Evolutionary conservation across 35 echinoderm and acorn worm genomes (phyloP).

Genomic region (Acanthaster planci): DNA sequence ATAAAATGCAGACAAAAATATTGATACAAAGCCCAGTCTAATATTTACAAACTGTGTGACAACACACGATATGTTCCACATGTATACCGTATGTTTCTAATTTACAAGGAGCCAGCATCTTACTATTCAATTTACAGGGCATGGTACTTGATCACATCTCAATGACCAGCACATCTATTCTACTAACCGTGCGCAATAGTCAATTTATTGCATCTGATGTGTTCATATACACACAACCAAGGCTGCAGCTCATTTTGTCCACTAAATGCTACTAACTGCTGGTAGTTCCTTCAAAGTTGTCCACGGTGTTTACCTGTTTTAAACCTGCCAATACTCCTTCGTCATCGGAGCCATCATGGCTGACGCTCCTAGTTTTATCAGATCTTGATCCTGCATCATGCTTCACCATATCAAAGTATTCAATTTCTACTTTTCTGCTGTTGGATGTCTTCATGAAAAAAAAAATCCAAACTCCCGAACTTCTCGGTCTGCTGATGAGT

Average conservation of each 20-base stretch:
- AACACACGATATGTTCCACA: too few species aligned
- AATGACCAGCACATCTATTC: not conserved
- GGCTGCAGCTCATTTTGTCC: not conserved
- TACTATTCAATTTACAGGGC: too few species aligned
- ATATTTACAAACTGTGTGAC: too few species aligned
- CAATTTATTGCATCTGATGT: not conserved
- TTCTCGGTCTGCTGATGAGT: too few species aligned
- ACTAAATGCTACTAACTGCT: not conserved
- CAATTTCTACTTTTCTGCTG: not conserved
- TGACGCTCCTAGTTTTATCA: not conserved
- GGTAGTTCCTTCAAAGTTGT: not conserved
- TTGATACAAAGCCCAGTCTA: too few species aligned
- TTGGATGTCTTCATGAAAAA: not conserved
- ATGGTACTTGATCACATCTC: not conserved
- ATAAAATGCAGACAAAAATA: too few species aligned
- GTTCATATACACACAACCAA: too few species aligned
- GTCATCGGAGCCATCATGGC: not conserved
- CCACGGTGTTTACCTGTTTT: not conserved
- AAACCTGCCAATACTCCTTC: not conserved
- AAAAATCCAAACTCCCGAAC: too few species aligned
- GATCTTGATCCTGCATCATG: not conserved
- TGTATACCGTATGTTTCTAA: too few species aligned
- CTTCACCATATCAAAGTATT: slow-evolving; percentile 26
- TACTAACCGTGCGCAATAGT: not conserved
- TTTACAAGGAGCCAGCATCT: too few species aligned